phyloP scores from a whole-genome alignment of 2,888 invertebrate species.

The Xylocampa areola region DNA sequence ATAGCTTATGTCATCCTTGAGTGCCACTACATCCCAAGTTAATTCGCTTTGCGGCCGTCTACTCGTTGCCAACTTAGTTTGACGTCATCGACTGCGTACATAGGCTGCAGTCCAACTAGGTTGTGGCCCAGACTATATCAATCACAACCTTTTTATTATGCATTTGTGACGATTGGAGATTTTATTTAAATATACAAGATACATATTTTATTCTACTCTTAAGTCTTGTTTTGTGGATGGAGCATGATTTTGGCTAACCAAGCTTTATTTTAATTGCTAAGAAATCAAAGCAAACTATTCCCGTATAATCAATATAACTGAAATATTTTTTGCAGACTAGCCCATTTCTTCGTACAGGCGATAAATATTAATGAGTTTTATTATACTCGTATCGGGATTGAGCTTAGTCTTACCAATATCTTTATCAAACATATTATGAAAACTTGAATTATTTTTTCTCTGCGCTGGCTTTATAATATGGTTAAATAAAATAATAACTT shows the following conservation, averaged over 20 bases:
- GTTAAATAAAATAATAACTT: constrained; percentile 24
- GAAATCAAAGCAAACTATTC: background rate
- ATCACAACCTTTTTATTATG: constrained; percentile 50
- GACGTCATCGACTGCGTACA: constrained; percentile 75
- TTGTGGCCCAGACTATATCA: constrained; percentile 57
- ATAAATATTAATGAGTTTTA: constrained; percentile 23
- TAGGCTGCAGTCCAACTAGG: constrained; percentile 72
- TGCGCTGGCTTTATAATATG: constrained; percentile 28
- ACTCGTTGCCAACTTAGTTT: constrained; percentile 69
- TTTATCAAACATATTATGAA: constrained; percentile 12
- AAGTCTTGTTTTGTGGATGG: background rate
- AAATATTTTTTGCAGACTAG: background rate
- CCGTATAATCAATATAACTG: background rate
- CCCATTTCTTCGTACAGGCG: constrained; percentile 8
- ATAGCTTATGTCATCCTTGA: constrained; percentile 58
- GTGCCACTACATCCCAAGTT: constrained; percentile 61
- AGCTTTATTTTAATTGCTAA: background rate
- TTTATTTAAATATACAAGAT: background rate
- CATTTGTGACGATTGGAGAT: constrained; percentile 10
- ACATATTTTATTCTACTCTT: background rate
- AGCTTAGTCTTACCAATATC: background rate
- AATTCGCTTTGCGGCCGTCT: constrained; percentile 67
- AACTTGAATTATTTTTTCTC: constrained; percentile 19
- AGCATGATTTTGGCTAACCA: background rate
- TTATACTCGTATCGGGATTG: constrained; percentile 1